Percentiles rank a stretch among this genome's conserved stretches.
Evolutionary conservation across 2,797 vertebrate species (phyloP).

Genomic region (Neosalanx taihuensis): DNA sequence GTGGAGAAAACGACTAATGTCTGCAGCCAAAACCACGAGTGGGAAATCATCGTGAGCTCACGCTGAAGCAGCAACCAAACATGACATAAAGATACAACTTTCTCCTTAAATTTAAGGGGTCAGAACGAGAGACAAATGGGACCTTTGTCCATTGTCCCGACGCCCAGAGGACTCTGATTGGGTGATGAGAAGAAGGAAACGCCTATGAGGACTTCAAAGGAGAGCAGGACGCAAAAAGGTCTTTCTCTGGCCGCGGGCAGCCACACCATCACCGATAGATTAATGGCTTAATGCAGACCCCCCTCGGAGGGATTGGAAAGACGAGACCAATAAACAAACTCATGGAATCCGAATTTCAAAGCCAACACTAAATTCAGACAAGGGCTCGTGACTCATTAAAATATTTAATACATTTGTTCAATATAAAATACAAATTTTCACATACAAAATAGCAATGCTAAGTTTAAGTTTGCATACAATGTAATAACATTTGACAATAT

Average conservation of each 20-base stretch:
- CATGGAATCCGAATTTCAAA: conserved; percentile 6
- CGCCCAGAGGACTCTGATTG: conserved; percentile 59
- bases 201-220: conserved; percentile 75
- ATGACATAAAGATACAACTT: conserved; percentile 45
- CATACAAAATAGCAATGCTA: conserved; percentile 34
- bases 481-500: conserved; percentile 27
- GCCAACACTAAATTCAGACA: conserved; percentile 12
- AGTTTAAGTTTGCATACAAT: conserved; percentile 28
- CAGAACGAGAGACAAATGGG: conserved; percentile 51
- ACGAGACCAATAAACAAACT: conserved; percentile 58
- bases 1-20: conserved; percentile 44
- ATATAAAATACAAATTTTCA: conserved; percentile 61
- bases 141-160: conserved; percentile 53
- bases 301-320: conserved; percentile 29
- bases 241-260: conserved; percentile 43
- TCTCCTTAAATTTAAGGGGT: conserved; percentile 42
- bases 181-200: conserved; percentile 61
- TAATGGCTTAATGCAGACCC: conserved; percentile 37
- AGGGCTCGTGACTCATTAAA: not conserved
- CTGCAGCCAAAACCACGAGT: conserved; percentile 49
- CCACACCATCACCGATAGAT: conserved; percentile 22
- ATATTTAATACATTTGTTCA: conserved; percentile 36
- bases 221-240: conserved; percentile 41
- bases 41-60: conserved; percentile 44
- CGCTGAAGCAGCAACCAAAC: conserved; percentile 12